phyloP scores from a whole-genome alignment of 2,888 invertebrate genomes.

The Drosophila monieri region DNA sequence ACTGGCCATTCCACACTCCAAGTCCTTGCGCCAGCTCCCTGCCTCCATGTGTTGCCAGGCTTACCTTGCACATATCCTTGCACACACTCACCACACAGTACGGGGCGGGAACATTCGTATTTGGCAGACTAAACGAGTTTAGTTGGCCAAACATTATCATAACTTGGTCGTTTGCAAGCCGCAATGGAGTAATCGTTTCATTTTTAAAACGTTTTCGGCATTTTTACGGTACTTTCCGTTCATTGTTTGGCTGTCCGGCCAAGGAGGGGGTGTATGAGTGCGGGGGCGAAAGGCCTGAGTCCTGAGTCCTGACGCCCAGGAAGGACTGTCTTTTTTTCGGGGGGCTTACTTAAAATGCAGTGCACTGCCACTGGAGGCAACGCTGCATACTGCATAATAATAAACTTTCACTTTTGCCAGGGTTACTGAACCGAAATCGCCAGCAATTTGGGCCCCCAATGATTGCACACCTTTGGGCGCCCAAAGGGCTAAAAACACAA shows the following conservation, averaged over 20 bases:
- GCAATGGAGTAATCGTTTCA: slow-evolving; percentile 78
- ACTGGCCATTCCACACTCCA: not conserved
- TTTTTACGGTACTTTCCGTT: slow-evolving; percentile 65
- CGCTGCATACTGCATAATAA: slow-evolving; percentile 70
- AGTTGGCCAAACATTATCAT: slow-evolving; percentile 80
- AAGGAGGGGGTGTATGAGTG: not conserved
- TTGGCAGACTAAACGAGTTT: slow-evolving; percentile 78
- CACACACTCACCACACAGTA: not conserved
- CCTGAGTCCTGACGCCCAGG: too few species aligned
- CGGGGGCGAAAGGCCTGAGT: not conserved
- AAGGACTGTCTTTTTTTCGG: slow-evolving; percentile 1
- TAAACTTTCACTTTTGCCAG: slow-evolving; percentile 62
- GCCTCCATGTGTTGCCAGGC: slow-evolving; percentile 60
- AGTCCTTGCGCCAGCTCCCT: slow-evolving; percentile 3
- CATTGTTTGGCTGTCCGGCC: slow-evolving; percentile 71
- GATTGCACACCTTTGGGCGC: slow-evolving; percentile 12
- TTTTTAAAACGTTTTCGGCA: slow-evolving; percentile 78
- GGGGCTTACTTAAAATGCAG: slow-evolving; percentile 37
- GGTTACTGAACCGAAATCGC: slow-evolving; percentile 22
- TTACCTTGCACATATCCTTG: slow-evolving; percentile 52
- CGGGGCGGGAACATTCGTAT: slow-evolving; percentile 48
- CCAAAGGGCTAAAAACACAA: too few species aligned
- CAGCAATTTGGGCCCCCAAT: slow-evolving; percentile 33
- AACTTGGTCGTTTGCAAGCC: slow-evolving; percentile 80
- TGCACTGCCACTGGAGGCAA: slow-evolving; percentile 5